phyloP scores from a whole-genome alignment of 1,140 invertebrate genomes.

The Drosophila azteca region DNA sequence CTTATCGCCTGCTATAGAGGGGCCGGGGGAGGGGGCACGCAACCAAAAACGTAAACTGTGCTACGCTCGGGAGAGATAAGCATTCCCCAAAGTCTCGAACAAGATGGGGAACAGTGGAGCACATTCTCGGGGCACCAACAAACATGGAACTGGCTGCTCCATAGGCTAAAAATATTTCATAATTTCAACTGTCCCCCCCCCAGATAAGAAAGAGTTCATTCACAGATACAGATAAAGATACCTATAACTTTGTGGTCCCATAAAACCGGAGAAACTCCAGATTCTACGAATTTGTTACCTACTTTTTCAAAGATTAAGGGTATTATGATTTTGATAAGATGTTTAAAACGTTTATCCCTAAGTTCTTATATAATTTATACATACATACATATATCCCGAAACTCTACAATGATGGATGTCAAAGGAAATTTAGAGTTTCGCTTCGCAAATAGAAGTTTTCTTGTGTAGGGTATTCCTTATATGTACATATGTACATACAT shows the following conservation, averaged over 20 bases:
- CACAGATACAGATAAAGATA: slow-evolving; percentile 49
- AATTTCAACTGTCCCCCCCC: slow-evolving; percentile 46
- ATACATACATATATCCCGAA: too few relatives aligned
- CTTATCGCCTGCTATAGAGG: slow-evolving; percentile 25
- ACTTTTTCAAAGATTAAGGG: too few relatives aligned
- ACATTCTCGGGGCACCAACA: slow-evolving; percentile 13
- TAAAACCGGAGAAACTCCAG: not conserved
- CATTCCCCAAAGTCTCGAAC: slow-evolving; percentile 21
- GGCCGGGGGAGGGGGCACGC: slow-evolving; percentile 1
- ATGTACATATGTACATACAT: not conserved
- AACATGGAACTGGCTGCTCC: not conserved
- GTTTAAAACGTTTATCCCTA: slow-evolving; percentile 34
- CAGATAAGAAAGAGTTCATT: slow-evolving; percentile 80
- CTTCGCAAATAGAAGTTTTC: too few relatives aligned
- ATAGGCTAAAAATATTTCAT: slow-evolving; percentile 56
- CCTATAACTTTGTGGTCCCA: not conserved
- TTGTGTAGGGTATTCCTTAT: not conserved
- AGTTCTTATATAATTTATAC: too few relatives aligned
- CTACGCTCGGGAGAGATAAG: slow-evolving; percentile 54
- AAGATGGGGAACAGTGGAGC: slow-evolving; percentile 43
- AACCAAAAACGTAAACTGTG: slow-evolving; percentile 49
- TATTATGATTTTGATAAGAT: too few relatives aligned
- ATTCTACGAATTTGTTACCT: not conserved
- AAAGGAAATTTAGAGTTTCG: too few relatives aligned
- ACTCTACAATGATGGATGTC: too few relatives aligned